Conservation (phyloP, 92 coral and sea anemone genomes). For the Montipora capitata region DNA sequence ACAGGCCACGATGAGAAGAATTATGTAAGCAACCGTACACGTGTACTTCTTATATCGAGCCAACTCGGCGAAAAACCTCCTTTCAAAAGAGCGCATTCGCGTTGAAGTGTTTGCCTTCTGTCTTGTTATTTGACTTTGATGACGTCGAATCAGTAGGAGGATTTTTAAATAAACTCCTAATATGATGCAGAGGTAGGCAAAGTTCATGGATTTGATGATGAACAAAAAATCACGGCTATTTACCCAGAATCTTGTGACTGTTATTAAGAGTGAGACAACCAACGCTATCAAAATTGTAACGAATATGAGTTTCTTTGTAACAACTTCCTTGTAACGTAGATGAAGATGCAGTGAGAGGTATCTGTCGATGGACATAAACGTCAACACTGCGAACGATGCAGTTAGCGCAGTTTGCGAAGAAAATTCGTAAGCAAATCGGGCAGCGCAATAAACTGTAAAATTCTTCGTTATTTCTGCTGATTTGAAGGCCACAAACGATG, state of each 20-base stretch:
- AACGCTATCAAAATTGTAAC: not conserved
- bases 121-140: conserved; percentile 22
- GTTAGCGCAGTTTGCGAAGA: conserved; percentile 16
- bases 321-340: conserved; percentile 42
- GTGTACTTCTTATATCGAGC: conserved; percentile 31
- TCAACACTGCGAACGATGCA: conserved; percentile 22
- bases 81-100: not conserved
- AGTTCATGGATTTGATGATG: conserved; percentile 13
- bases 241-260: conserved; percentile 23
- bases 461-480: conserved; percentile 23
- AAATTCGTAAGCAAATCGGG: conserved; percentile 36
- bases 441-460: conserved; percentile 17
- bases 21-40: conserved; percentile 14
- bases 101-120: not conserved
- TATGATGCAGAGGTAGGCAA: conserved; percentile 8
- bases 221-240: conserved; percentile 5
- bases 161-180: conserved; percentile 22
- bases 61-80: conserved; percentile 8
- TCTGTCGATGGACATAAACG: conserved; percentile 42
- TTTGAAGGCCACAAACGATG: conserved; percentile 49
- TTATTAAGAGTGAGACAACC: conserved; percentile 9
- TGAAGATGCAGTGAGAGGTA: conserved; percentile 48
- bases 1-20: conserved; percentile 24
- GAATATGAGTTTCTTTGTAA: conserved; percentile 5
- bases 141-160: conserved; percentile 32